Evolutionary conservation across 2,888 invertebrate genomes (phyloP).

Genomic region (Boloria selene): DNA sequence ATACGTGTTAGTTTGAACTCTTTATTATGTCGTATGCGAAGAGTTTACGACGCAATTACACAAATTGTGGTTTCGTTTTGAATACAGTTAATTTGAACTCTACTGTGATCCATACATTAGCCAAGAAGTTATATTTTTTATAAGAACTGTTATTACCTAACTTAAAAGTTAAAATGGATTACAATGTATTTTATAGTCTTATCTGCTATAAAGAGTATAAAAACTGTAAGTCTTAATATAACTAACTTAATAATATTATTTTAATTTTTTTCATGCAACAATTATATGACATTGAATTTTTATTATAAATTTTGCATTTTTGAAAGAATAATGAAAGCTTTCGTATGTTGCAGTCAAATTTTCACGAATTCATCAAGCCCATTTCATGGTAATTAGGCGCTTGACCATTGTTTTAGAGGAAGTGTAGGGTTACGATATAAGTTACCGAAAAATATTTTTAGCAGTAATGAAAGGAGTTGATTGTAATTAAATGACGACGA

Average conservation of each 20-base stretch:
- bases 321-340: slow-evolving; percentile 1
- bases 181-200: too few species aligned
- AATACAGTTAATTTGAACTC: slow-evolving; percentile 20
- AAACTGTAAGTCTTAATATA: too few species aligned
- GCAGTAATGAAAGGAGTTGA: slow-evolving; percentile 2
- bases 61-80: slow-evolving; percentile 17
- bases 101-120: not conserved
- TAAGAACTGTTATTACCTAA: not conserved
- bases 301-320: too few species aligned
- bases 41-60: slow-evolving; percentile 20
- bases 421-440: slow-evolving; percentile 12
- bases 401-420: slow-evolving; percentile 20
- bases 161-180: too few species aligned
- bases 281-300: too few species aligned
- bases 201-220: too few species aligned
- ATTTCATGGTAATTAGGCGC: slow-evolving; percentile 45
- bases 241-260: too few species aligned
- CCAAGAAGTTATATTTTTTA: not conserved
- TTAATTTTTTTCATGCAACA: too few species aligned
- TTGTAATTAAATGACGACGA: too few species aligned
- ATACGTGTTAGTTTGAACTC: slow-evolving; percentile 3
- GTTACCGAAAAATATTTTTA: slow-evolving; percentile 3
- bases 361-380: slow-evolving; percentile 43
- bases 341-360: slow-evolving; percentile 41
- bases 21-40: slow-evolving; percentile 14